Base-by-base conservation (phyloP, 2,797 vertebrate species). In the Oryzias sinensis region DNA sequence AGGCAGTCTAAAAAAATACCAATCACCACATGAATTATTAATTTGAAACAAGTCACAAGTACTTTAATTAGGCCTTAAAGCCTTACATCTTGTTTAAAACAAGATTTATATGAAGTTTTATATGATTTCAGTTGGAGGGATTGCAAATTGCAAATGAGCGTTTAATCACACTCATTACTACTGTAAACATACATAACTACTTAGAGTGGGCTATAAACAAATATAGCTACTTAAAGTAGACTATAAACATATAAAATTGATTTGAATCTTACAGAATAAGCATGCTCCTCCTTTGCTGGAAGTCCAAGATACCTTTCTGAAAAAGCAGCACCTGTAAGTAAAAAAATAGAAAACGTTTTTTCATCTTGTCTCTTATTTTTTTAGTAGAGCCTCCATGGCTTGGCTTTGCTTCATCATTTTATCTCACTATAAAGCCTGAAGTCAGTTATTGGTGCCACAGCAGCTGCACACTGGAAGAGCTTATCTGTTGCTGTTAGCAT, bases 361-460 rank as follows among this genome's bases (percentile, higher is more conserved):
- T 7, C 1, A 14, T 24, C 53, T 43, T 14, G 16, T 17, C 2
- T 4, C 15, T 22, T 22, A 22, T 14, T 42, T 40, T 18, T 41
- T 18, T 0, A 33, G 16, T 11, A 16, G 11, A 4, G 6, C 11
- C 3, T 2, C 52, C 14, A 29, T 22, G 62, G 44, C 67, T 60
- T 33, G 53, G 14, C 56, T 27, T 17, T 45, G 60, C 37, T 43
- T 41, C 13, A 8, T 20, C 5, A 52, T 65, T 33, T 53, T 5
- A 18, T 87, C 93, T 92, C 65, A 94, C 93, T 92, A 41, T 94
- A 93, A 55, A 94, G 87, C 66, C 84, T 92, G 81, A 94, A 94
- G 80, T 92, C 92, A 17, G 91, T 93, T 57, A 94, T 88, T 1
- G 93, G 93, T 15, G 93, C 91, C 61, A 89, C 79, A 3, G 86